These are phyloP conservation scores for Pipistrellus kuhlii DNA, from an alignment of 2,797 vertebrate genomes.

Conservation along the genomic window DNA sequence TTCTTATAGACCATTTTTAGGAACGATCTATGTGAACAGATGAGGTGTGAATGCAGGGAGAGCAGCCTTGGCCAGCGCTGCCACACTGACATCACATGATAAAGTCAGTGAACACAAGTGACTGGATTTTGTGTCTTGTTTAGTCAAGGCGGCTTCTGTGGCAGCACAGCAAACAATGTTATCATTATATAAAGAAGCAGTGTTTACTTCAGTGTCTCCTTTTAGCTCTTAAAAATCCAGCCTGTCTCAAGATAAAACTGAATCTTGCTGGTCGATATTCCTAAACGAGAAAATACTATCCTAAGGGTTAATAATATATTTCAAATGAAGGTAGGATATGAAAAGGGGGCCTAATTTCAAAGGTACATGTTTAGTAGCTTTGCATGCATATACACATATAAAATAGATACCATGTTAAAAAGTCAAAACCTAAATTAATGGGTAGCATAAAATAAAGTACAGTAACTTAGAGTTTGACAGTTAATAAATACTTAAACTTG, in stretches of 20 bases:
- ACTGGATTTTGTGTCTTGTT: conserved; percentile 73
- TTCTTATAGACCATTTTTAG: not conserved
- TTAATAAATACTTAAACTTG: not conserved
- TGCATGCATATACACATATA: not conserved
- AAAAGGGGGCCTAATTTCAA: not conserved
- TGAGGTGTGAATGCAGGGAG: conserved; percentile 56
- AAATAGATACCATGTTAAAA: not conserved
- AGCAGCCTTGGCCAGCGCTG: conserved; percentile 48
- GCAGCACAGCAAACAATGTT: conserved; percentile 70
- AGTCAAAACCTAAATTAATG: not conserved
- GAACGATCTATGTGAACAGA: conserved; percentile 53
- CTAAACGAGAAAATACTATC: conserved; percentile 19
- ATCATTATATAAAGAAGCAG: conserved; percentile 68
- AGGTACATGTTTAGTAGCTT: not conserved
- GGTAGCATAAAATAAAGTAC: not conserved
- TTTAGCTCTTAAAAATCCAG: conserved; percentile 76
- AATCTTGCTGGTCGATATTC: conserved; percentile 56
- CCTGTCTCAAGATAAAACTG: conserved; percentile 63
- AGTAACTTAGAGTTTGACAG: not conserved
- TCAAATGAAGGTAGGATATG: not conserved
- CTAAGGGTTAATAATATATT: conserved; percentile 47
- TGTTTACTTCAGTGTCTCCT: conserved; percentile 68
- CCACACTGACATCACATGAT: conserved; percentile 75
- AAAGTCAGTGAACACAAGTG: conserved; percentile 67
- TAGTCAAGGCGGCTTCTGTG: conserved; percentile 75